Percentiles rank a stretch among this genome's conserved stretches.
phyloP scores from a whole-genome alignment of 1,140 invertebrate species.

The Drosophila willistoni region DNA sequence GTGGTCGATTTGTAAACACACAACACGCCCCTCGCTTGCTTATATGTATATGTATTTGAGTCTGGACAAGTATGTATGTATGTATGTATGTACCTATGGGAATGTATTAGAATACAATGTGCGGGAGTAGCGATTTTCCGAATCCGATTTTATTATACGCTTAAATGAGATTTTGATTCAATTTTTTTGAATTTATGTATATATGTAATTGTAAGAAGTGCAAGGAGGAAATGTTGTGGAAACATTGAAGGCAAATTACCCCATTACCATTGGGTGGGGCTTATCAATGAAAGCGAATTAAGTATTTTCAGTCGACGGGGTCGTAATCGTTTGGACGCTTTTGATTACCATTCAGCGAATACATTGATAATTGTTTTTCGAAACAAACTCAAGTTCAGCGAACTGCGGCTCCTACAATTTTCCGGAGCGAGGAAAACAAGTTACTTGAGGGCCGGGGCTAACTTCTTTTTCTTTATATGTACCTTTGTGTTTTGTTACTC shows the following conservation, averaged over 20 bases:
- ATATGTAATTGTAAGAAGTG: not conserved
- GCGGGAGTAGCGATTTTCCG: conserved; percentile 3
- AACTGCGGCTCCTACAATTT: conserved; percentile 23
- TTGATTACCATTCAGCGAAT: conserved; percentile 4
- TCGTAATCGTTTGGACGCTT: conserved; percentile 13
- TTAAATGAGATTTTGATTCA: conserved; percentile 9
- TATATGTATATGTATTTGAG: no score
- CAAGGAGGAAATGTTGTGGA: not conserved
- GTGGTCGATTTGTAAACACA: no score
- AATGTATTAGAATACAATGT: not conserved
- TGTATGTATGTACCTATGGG: not conserved
- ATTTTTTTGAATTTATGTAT: conserved; percentile 6
- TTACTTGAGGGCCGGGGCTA: no score
- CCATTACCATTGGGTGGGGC: not conserved
- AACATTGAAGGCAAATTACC: not conserved
- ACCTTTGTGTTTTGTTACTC: no score
- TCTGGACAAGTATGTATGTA: no score
- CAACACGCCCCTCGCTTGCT: not conserved
- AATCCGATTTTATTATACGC: conserved; percentile 14
- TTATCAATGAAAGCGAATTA: not conserved
- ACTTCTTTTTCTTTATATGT: no score
- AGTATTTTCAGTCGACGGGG: not conserved
- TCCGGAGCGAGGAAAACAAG: not conserved
- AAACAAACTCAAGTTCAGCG: conserved; percentile 35
- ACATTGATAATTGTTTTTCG: conserved; percentile 1